These are phyloP conservation scores for Rousettus leschenaultii DNA, from an alignment of 2,113 vertebrate species.

Conservation along the genomic window DNA sequence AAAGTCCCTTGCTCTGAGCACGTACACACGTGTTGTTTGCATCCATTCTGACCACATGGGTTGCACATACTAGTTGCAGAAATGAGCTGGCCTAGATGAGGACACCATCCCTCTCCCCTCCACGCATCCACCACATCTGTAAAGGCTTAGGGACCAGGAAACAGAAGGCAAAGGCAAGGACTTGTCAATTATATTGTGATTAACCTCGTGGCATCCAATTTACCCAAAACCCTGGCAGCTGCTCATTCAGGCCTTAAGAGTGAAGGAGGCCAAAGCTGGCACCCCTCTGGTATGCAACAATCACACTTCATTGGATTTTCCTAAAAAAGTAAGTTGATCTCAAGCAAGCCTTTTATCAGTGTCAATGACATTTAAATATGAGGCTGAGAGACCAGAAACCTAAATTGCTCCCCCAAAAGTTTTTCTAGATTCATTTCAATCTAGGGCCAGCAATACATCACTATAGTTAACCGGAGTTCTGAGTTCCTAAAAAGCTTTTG, in stretches of 20 bases:
- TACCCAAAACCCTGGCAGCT: background rate
- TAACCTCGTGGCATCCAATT: background rate
- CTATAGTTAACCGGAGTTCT: slow-evolving; percentile 18
- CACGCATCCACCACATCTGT: background rate
- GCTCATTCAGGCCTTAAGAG: slow-evolving; percentile 37
- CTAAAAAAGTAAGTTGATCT: slow-evolving; percentile 54
- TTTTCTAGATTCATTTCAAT: slow-evolving; percentile 16
- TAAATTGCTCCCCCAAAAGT: background rate
- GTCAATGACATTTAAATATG: slow-evolving; percentile 46
- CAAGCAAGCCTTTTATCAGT: slow-evolving; percentile 69
- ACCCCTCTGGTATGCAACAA: slow-evolving; percentile 41
- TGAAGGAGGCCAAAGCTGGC: slow-evolving; percentile 55
- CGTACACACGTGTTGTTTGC: background rate
- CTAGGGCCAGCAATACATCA: slow-evolving; percentile 12
- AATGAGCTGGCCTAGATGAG: background rate
- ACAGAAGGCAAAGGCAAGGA: background rate
- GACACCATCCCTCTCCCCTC: background rate
- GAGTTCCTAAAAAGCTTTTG: slow-evolving; percentile 32
- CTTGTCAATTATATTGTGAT: background rate
- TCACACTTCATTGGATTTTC: slow-evolving; percentile 62
- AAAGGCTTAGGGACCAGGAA: background rate
- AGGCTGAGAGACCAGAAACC: slow-evolving; percentile 55
- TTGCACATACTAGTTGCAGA: background rate
- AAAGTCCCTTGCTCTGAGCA: background rate
- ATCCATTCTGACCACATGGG: background rate